Conservation (phyloP, 1,140 invertebrate genomes). For the Drosophila funebris region DNA sequence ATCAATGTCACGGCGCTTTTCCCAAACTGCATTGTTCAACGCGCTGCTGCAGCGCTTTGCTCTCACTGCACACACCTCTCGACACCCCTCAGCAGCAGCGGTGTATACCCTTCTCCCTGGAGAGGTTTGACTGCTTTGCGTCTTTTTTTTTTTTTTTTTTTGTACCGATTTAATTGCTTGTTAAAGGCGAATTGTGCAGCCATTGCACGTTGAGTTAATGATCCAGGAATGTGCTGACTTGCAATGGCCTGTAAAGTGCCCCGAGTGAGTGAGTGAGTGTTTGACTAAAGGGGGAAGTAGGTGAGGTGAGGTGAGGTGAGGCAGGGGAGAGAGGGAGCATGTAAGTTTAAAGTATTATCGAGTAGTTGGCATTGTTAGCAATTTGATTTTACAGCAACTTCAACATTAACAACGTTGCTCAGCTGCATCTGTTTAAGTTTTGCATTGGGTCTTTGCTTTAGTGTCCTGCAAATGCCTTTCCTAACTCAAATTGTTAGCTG, state of each 20-base stretch:
- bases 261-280: no score
- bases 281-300: background rate
- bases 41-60: background rate
- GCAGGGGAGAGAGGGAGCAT: background rate
- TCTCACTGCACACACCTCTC: background rate
- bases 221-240: slow-evolving; percentile 77
- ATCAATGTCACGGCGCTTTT: slow-evolving; percentile 71
- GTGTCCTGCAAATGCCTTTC: background rate
- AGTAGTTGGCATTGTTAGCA: slow-evolving; percentile 17
- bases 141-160: slow-evolving; percentile 76
- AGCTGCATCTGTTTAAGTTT: background rate
- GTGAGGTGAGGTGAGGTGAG: background rate
- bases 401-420: slow-evolving; percentile 8
- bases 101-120: slow-evolving; percentile 7
- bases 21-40: slow-evolving; percentile 42
- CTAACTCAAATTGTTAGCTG: slow-evolving; percentile 1
- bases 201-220: slow-evolving; percentile 71
- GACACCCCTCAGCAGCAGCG: background rate
- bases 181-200: slow-evolving; percentile 78
- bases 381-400: slow-evolving; percentile 27
- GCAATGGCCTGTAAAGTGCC: slow-evolving; percentile 36
- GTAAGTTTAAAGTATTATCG: slow-evolving; percentile 1
- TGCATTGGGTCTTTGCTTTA: no score
- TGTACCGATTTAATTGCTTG: slow-evolving; percentile 82
- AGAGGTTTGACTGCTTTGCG: slow-evolving; percentile 29